Evolutionary conservation across 2,113 vertebrate genomes (phyloP), one percentile per base, ranked within the genome.

Genomic region (Campylomormyrus numenius): DNA sequence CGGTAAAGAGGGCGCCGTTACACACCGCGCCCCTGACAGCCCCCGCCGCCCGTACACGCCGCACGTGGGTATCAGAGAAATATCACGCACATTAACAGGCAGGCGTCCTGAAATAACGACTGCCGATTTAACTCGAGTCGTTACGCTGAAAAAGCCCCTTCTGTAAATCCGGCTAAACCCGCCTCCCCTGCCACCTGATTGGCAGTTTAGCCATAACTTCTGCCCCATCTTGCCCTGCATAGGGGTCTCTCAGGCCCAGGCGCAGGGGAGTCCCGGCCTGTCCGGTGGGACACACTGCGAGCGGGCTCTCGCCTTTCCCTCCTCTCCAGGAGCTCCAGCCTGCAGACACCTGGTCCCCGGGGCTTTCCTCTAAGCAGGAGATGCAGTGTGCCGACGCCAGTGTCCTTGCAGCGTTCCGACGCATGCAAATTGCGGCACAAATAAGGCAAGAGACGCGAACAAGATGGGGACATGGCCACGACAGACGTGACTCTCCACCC

Each of bases 381-480:
- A 93, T 94, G 93, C 93, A 93, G 94, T 1, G 19, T 91, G 91
- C 93, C 91, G 90, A 92, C 89, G 94, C 93, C 3, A 0, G 88
- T 91, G 95, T 96, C 95, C 94, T 95, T 95, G 87, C 91, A 91
- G 89, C 21, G 92, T 91, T 95, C 93, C 24, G 92, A 80, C 90
- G 92, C 95, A 96, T 95, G 95, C 94, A 96, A 96, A 97, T 96
- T 24, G 92, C 50, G 92, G 93, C 91, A 93, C 92, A 94, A 95
- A 94, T 93, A 94, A 91, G 89, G 91, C 62, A 42, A 9, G 52
- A 48, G 27, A 74, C 6, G 86, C 92, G 96, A 96, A 94, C 92
- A 96, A 97, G 92, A 94, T 93, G 91, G 92, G n/a, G 62, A 27
- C 62, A 70, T 27, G 10, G 92, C 90, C 93, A 90, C 90, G 92